Conservation (phyloP, 2,888 invertebrate genomes). For the Scaptomyza flava region DNA sequence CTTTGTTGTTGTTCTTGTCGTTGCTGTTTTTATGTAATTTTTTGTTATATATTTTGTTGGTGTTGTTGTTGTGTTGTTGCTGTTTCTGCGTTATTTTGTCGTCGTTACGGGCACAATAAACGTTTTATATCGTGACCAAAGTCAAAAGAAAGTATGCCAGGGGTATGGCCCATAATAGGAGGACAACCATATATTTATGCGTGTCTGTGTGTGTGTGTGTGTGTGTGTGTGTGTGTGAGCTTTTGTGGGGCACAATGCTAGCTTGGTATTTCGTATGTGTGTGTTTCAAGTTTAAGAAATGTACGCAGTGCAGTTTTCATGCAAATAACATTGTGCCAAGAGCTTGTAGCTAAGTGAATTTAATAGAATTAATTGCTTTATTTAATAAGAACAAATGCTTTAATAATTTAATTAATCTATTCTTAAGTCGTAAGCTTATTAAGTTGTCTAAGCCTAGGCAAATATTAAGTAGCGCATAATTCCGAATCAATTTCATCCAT, state of each 20-base stretch:
- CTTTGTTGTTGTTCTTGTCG: conserved; percentile 35
- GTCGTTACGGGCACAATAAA: conserved; percentile 71
- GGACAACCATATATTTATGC: conserved; percentile 25
- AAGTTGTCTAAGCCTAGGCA: conserved; percentile 13
- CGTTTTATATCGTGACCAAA: conserved; percentile 80
- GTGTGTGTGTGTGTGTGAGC: conserved; percentile 10
- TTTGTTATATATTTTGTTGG: conserved; percentile 36
- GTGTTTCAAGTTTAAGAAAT: conserved; percentile 49
- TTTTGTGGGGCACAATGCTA: conserved; percentile 48
- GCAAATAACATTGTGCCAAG: conserved; percentile 8
- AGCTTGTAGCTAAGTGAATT: conserved; percentile 37
- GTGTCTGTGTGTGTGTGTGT: conserved; percentile 14
- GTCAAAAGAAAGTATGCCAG: conserved; percentile 80
- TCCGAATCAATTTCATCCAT: conserved; percentile 8
- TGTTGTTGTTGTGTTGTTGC: conserved; percentile 35
- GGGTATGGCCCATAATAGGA: conserved; percentile 70
- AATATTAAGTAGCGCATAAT: conserved; percentile 15
- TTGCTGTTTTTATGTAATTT: conserved; percentile 65
- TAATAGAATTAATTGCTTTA: conserved; percentile 5
- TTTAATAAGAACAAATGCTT: conserved; percentile 5
- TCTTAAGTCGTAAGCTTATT: conserved; percentile 32
- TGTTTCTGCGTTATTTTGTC: conserved; percentile 57
- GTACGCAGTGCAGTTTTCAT: conserved; percentile 33
- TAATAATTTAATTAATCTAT: neutral
- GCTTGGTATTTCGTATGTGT: conserved; percentile 16